Base-by-base conservation (phyloP, 2,113 vertebrate species). In the Anoura caudifer region DNA sequence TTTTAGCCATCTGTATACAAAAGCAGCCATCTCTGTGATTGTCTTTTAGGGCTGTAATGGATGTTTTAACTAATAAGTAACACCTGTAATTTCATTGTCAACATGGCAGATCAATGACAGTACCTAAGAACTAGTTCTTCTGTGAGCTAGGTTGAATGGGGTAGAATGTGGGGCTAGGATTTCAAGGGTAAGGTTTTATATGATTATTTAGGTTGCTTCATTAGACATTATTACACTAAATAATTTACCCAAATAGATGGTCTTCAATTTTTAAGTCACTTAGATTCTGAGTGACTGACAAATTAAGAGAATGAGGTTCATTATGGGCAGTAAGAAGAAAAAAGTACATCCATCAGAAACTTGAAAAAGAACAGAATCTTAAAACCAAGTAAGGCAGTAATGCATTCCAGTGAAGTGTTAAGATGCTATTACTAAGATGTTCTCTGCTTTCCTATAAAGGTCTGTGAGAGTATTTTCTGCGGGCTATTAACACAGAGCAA, bases 371-470 rank as follows among this genome's bases (percentile, higher is more conserved):
- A 88, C 69, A 91, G 77, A 96, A 97, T 94, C 76, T 95, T 91
- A 89, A 96, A 41, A 9, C 92, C 56, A 45, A 43, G 89, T 93
- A 95, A 91, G 80, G 54, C 63, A 67, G 69, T 93, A 96, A 94
- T 92, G 72, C 88, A 95, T 93, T 33, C 3, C 83, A 97, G 65
- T 81, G 2, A 91, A 97, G 96, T 83, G 72, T 95, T 1, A 10
- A 95, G 70, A 87, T 88, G 94, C 61, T 97, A 94, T 96, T 98
- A 90, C 92, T 98, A 98, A 98, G 90, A 97, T 97, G 87, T 97
- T 94, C 87, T 97, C 83, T 96, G 89, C 91, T 97, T 96, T 95
- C 56, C 86, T 95, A 1, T 95, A 90, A 96, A 97, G 85, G 92
- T 98, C 88, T 97, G 91, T 47, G 54, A 56, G 67, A 95, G 41